Evolutionary conservation across 2,113 vertebrate genomes (phyloP), one percentile per base, ranked within the genome.

Genomic region (Caretta caretta): DNA sequence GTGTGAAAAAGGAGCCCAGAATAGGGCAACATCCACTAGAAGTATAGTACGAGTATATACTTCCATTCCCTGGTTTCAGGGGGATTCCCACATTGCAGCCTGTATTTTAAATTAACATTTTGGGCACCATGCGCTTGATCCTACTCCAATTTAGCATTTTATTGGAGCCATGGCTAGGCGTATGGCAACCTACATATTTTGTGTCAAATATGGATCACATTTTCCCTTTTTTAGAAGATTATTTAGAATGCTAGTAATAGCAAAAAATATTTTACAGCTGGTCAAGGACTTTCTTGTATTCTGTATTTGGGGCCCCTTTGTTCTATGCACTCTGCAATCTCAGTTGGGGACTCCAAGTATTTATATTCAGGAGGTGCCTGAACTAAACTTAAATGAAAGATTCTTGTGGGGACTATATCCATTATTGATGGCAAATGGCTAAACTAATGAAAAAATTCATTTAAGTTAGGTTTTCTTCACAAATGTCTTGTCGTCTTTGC

Each of bases 401-500:
- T 24, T 84, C 13, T 50, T 86, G 49, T 53, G 0, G 1, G 87
- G 29, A 29, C 80, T 38, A 46, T 65, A 2, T 91, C 11, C 1
- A 6, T 1, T 3, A 11, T 46, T 83, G 20, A 46, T 86, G 25
- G 42, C 49, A 46, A 84, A 82, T 86, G 84, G 17, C 69, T 69
- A 69, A 69, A 72, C n/a, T 38, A 72, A 72, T 72, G 51, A 16
- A 20, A 46, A 10, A 42, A 2, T 7, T 80, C 3, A 2, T 31
- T 50, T n/a, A 13, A 0, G 42, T 22, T 22, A 38, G 17, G n/a
- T 72, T 72, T 86, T 49, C 2, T 27, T 95, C 46, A 96, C 48
- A 57, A 87, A 53, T 72, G 2, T 87, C 2, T 87, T 96, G 0
- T 98, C 65, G 96, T 97, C 84, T 96, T 97, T 97, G 65, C 98